A percentile compares a stretch with the other conserved stretches of the same genome.
phyloP scores from a whole-genome alignment of 2,888 invertebrate species.

The Chloromyia formosa region DNA sequence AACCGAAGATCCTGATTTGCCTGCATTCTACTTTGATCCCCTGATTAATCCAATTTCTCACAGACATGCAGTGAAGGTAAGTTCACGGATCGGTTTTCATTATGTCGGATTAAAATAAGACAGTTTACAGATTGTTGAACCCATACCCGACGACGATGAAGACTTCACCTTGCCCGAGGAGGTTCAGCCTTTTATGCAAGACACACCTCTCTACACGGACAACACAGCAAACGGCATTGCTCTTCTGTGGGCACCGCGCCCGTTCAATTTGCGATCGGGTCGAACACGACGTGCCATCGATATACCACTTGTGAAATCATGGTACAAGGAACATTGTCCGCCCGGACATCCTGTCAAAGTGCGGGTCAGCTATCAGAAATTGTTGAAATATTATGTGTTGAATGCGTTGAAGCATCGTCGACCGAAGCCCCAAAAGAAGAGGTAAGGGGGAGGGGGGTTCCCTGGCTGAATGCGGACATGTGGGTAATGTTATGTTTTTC shows the following conservation, averaged over 20 bases:
- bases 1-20: constrained; percentile 99
- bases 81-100: constrained; percentile 47
- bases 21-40: constrained; percentile 99
- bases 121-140: constrained; percentile 75
- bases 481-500: constrained; percentile 35
- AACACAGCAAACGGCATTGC: constrained; percentile 99
- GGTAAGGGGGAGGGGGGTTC: constrained; percentile 64
- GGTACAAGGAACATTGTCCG: constrained; percentile 95
- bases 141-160: constrained; percentile 91
- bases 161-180: constrained; percentile 92
- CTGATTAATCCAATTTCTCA: constrained; percentile 99
- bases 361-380: constrained; percentile 97
- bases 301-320: constrained; percentile 95
- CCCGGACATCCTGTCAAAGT: constrained; percentile 99
- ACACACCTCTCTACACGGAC: constrained; percentile 96
- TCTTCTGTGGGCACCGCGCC: constrained; percentile 96
- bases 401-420: constrained; percentile 97
- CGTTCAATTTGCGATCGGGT: constrained; percentile 96
- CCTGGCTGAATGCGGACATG: constrained; percentile 28
- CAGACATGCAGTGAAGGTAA: constrained; percentile 82
- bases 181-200: constrained; percentile 91
- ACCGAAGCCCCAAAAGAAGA: constrained; percentile 98
- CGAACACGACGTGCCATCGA: constrained; percentile 94
- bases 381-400: constrained; percentile 97
- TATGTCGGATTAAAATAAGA: constrained; percentile 16